phyloP scores from a whole-genome alignment of 2,797 vertebrate species.

The Urosaurus nigricauda region DNA sequence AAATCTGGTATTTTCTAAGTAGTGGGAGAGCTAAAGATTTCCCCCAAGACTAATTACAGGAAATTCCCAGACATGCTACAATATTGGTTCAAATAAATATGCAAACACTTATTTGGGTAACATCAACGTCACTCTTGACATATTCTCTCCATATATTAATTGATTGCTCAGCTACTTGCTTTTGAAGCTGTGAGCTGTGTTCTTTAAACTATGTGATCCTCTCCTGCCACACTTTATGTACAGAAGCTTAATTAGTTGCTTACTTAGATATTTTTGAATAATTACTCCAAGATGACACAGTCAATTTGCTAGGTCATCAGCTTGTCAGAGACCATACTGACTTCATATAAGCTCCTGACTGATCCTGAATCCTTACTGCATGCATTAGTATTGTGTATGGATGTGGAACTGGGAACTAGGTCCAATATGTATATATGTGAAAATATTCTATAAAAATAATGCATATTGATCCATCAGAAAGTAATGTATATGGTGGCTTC shows the following conservation, averaged over 20 bases:
- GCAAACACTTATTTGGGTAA: conserved; percentile 2
- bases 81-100: conserved; percentile 5
- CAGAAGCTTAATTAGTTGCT: background rate
- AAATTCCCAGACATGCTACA: background rate
- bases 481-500: background rate
- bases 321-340: background rate
- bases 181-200: background rate
- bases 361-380: background rate
- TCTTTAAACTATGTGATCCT: background rate
- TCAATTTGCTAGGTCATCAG: background rate
- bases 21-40: conserved; percentile 42
- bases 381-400: background rate
- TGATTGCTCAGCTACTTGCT: background rate
- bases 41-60: background rate
- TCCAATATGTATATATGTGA: background rate
- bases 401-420: background rate
- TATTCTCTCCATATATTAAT: background rate
- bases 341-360: background rate
- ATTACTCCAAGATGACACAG: background rate
- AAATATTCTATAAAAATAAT: background rate
- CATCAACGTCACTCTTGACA: background rate
- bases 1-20: conserved; percentile 45
- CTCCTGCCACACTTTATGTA: background rate
- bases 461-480: background rate
- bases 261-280: background rate